Percentiles rank a stretch among this genome's conserved stretches.
Evolutionary conservation across 2,113 vertebrate species (phyloP).

Genomic region (Oriolus oriolus): DNA sequence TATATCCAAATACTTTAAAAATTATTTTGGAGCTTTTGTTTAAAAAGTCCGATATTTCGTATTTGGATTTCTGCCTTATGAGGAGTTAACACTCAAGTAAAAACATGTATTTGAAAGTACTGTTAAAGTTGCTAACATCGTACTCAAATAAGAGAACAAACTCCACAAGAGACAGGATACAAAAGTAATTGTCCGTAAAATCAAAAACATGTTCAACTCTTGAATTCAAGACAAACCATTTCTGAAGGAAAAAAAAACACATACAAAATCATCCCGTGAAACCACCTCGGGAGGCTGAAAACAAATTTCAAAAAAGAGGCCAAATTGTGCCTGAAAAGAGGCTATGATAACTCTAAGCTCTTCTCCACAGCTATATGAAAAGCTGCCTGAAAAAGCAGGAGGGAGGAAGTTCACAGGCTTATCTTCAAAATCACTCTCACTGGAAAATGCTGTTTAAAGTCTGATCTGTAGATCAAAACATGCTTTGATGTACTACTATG

Average conservation of each 20-base stretch:
- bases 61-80: neutral
- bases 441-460: neutral
- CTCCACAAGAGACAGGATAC: neutral
- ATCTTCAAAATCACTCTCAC: neutral
- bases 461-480: neutral
- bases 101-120: neutral
- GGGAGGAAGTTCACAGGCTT: neutral
- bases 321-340: neutral
- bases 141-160: neutral
- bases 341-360: neutral
- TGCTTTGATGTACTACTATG: neutral
- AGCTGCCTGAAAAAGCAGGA: neutral
- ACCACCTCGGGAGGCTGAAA: neutral
- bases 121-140: fast-evolving
- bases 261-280: neutral
- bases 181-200: neutral
- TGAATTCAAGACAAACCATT: neutral
- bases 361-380: fast-evolving
- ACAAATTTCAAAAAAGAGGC: neutral
- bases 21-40: neutral
- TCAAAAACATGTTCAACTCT: neutral
- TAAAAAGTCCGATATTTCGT: neutral
- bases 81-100: neutral
- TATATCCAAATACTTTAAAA: fast-evolving
- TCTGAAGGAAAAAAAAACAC: neutral